A percentile compares a stretch with the other conserved stretches of the same genome.
Conservation (phyloP, 1,140 invertebrate genomes). For the Trichomalopsis sarcophagae region DNA sequence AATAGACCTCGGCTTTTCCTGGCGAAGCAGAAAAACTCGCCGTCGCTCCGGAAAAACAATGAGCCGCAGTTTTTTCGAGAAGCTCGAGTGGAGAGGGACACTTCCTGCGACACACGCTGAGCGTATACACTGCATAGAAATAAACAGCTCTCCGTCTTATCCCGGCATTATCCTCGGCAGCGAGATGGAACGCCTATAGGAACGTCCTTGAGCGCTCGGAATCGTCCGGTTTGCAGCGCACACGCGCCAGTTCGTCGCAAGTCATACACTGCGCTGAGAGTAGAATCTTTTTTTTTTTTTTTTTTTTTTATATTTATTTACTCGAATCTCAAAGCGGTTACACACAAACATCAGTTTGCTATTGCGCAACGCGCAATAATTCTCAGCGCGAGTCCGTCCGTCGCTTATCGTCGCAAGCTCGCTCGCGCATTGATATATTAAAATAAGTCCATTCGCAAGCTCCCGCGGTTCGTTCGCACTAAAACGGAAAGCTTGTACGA, state of each 20-base stretch:
- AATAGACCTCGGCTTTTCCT: too few species aligned
- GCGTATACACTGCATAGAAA: background rate
- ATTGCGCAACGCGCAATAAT: slow-evolving; percentile 35
- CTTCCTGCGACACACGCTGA: background rate
- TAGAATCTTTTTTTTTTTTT: background rate
- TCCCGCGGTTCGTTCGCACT: background rate
- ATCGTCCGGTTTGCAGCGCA: background rate
- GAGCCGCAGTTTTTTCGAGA: background rate
- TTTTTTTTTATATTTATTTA: too few species aligned
- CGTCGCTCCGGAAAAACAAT: background rate
- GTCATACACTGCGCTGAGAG: background rate
- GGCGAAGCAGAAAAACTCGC: background rate
- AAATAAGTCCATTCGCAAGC: slow-evolving; percentile 21
- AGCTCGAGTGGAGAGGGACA: background rate
- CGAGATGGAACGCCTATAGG: slow-evolving; percentile 70
- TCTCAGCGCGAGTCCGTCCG: background rate
- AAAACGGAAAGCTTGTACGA: background rate
- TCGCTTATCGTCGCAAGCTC: too few species aligned
- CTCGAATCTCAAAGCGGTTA: background rate
- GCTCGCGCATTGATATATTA: slow-evolving; percentile 24
- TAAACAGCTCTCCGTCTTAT: slow-evolving; percentile 58
- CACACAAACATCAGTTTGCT: background rate
- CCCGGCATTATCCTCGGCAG: slow-evolving; percentile 72
- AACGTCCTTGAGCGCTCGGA: slow-evolving; percentile 66
- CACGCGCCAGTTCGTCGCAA: background rate